Base-by-base conservation (phyloP, 2,113 vertebrate species). In the Coptodon bakossiorum region DNA sequence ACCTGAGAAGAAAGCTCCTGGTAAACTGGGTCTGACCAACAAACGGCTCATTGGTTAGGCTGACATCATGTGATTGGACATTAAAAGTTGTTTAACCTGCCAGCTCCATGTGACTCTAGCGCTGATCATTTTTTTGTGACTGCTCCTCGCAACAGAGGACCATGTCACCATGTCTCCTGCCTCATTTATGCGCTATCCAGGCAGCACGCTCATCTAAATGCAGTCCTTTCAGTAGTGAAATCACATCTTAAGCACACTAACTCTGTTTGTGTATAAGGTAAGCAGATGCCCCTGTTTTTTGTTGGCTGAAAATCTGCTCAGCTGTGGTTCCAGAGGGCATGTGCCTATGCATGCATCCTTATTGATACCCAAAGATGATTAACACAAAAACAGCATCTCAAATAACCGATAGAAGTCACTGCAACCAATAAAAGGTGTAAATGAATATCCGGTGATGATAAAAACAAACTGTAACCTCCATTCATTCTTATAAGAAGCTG, bases 281-380 rank as follows among this genome's bases (percentile, higher is more conserved):
- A 68, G 6, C 63, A 73, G 38, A 45, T 17, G 1, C 13, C 0
- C 3, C 68, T 27, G 66, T 0, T 71, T 27, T 1, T 73, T 2
- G 22, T 73, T 1, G 66, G 66, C 22, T 71, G 7, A 71, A 71
- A 14, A 43, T 43, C 38, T 71, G 8, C 66, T 71, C 8, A 16
- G 38, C 22, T 1, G 3, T 73, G 66, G 8, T 16, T 27, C 13
- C 13, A 73, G 13, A 45, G 38, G 13, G 45, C 38, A 45, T 45
- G 13, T 45, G 38, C 38, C 68, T 29, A 29, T 76, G 13, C 4
- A 2, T 48, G 68, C 40, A 73, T 45, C 0, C 68, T 43, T 73
- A 73, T 7, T 27, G 22, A 73, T 24, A 73, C 38, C 38, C 0
- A 71, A 71, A 9, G 38, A 43, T 1, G 13, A 43, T 8, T 43